Conservation (phyloP, 30 jellyfish, hydroid and myxozoan species). For the Turritopsis rubra region DNA sequence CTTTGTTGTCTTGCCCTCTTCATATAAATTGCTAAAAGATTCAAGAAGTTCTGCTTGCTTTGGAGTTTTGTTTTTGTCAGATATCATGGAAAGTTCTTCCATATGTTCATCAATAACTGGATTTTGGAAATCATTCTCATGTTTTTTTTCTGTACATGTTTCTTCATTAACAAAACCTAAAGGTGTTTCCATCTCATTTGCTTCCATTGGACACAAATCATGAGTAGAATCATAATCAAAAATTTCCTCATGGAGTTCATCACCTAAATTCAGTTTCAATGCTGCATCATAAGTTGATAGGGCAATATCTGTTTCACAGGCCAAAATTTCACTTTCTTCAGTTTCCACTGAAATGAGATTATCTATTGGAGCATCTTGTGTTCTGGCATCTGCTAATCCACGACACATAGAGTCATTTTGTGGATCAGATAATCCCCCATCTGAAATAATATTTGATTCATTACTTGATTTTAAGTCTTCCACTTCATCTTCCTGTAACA, state of each 20-base stretch:
- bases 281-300: neutral
- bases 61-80: neutral
- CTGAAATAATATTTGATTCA: neutral
- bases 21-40: too few species aligned
- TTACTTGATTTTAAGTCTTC: neutral
- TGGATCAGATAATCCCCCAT: neutral
- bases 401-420: neutral
- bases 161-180: neutral
- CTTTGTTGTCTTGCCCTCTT: neutral
- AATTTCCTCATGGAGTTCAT: neutral
- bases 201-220: neutral
- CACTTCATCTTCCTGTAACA: neutral
- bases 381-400: neutral
- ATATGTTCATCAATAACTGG: neutral
- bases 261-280: neutral
- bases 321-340: neutral
- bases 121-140: neutral
- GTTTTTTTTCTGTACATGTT: neutral
- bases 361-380: neutral
- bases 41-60: neutral
- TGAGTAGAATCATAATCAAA: neutral
- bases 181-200: too few species aligned
- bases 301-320: neutral
- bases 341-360: neutral
- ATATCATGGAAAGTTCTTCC: neutral